A percentile compares a stretch with the other conserved stretches of the same genome.
Conservation (phyloP, 1,140 invertebrate species). For the Akabosia matsudoensis region DNA sequence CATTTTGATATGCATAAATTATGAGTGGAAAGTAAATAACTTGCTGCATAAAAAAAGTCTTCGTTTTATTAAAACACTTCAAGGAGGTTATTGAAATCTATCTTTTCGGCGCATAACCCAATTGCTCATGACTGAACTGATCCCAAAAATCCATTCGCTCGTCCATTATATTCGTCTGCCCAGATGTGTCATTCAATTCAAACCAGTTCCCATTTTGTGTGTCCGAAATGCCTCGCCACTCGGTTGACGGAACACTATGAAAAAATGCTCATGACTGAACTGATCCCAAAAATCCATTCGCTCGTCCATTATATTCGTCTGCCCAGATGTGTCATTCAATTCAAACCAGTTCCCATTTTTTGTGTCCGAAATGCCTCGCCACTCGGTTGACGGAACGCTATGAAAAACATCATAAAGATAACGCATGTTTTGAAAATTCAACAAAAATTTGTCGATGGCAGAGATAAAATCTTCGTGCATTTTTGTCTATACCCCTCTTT, state of each 20-base stretch:
- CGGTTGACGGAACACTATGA: neutral
- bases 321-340: slow-evolving; percentile 28
- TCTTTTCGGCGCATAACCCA: too few species aligned
- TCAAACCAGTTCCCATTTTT: too few species aligned
- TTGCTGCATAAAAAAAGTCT: too few species aligned
- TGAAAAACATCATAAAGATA: neutral
- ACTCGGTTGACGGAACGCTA: neutral
- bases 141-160: slow-evolving; percentile 37
- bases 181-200: slow-evolving; percentile 26
- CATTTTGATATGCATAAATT: too few species aligned
- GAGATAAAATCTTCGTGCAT: neutral
- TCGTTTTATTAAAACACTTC: too few species aligned
- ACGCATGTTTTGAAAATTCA: neutral
- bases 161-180: neutral
- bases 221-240: neutral
- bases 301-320: neutral
- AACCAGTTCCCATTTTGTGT: too few species aligned
- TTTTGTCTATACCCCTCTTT: slow-evolving; percentile 29
- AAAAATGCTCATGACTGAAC: slow-evolving; percentile 3
- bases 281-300: slow-evolving; percentile 38
- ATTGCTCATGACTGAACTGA: slow-evolving; percentile 11
- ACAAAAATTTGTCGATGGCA: neutral
- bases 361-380: neutral
- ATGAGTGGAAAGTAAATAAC: too few species aligned
- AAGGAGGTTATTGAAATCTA: too few species aligned